Evolutionary conservation across 92 coral and sea anemone species (phyloP).

Genomic region (Galaxea fascicularis): DNA sequence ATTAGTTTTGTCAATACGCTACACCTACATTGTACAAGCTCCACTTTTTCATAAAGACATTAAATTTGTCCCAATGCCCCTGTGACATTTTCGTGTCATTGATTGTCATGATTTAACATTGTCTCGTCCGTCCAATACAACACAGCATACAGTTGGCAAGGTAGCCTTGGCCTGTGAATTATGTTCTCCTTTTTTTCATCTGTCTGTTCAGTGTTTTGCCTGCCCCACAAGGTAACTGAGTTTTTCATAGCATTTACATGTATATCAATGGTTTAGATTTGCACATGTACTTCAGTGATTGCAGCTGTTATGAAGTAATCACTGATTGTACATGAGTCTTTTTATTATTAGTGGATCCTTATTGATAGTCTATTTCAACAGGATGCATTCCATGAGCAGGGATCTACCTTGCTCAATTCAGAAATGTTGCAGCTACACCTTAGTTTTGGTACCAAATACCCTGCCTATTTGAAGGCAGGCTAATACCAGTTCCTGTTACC

Average conservation of each 20-base stretch:
- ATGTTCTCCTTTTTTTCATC: constrained; percentile 77
- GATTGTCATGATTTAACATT: constrained; percentile 68
- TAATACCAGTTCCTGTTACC: background rate
- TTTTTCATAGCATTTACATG: constrained; percentile 69
- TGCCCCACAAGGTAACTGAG: constrained; percentile 80
- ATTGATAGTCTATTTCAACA: constrained; percentile 1
- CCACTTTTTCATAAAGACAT: background rate
- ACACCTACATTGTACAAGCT: background rate
- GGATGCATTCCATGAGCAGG: background rate
- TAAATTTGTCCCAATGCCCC: background rate
- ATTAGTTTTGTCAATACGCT: background rate
- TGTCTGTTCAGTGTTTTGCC: constrained; percentile 70
- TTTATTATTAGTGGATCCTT: background rate
- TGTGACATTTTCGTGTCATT: constrained; percentile 34
- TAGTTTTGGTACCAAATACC: background rate
- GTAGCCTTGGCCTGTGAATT: constrained; percentile 91
- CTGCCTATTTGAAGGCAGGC: background rate
- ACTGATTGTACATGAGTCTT: constrained; percentile 2
- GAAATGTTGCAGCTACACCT: background rate
- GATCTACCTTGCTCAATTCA: background rate
- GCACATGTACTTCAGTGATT: background rate
- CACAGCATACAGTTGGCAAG: constrained; percentile 98
- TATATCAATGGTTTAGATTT: constrained; percentile 33
- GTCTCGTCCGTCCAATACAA: constrained; percentile 87
- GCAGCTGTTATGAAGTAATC: background rate